These are phyloP conservation scores for Myotis findleyi DNA, from an alignment of 2,797 vertebrate genomes.

Conservation along the genomic window DNA sequence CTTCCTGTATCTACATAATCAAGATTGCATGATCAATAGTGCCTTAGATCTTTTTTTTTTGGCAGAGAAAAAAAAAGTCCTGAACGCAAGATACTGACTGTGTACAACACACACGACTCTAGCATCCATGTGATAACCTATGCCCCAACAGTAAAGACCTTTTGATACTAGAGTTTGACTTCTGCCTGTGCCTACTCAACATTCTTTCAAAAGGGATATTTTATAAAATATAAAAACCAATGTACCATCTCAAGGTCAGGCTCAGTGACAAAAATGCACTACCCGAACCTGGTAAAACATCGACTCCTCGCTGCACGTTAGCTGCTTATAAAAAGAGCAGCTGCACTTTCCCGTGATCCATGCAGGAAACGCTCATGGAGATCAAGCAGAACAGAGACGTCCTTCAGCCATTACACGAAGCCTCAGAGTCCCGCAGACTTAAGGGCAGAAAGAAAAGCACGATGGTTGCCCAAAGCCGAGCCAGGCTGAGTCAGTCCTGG, in stretches of 20 bases:
- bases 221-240: slow-evolving; percentile 76
- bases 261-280: slow-evolving; percentile 47
- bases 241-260: slow-evolving; percentile 48
- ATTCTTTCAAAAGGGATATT: slow-evolving; percentile 64
- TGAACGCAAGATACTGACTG: slow-evolving; percentile 27
- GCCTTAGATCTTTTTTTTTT: slow-evolving; percentile 53
- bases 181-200: slow-evolving; percentile 18
- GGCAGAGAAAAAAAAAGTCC: background rate
- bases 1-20: slow-evolving; percentile 13
- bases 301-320: slow-evolving; percentile 50
- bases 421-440: background rate
- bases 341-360: slow-evolving; percentile 38
- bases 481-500: slow-evolving; percentile 3
- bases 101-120: background rate
- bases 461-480: slow-evolving; percentile 26
- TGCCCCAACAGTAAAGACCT: slow-evolving; percentile 26
- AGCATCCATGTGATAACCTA: slow-evolving; percentile 52
- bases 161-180: slow-evolving; percentile 58
- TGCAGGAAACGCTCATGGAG: slow-evolving; percentile 67
- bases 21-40: slow-evolving; percentile 61
- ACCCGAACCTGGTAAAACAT: slow-evolving; percentile 10
- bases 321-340: slow-evolving; percentile 30
- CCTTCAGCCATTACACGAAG: slow-evolving; percentile 61
- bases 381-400: slow-evolving; percentile 53
- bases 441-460: background rate